These are phyloP conservation scores for Oceanites oceanicus DNA, from an alignment of 2,113 vertebrate genomes.

Conservation along the genomic window DNA sequence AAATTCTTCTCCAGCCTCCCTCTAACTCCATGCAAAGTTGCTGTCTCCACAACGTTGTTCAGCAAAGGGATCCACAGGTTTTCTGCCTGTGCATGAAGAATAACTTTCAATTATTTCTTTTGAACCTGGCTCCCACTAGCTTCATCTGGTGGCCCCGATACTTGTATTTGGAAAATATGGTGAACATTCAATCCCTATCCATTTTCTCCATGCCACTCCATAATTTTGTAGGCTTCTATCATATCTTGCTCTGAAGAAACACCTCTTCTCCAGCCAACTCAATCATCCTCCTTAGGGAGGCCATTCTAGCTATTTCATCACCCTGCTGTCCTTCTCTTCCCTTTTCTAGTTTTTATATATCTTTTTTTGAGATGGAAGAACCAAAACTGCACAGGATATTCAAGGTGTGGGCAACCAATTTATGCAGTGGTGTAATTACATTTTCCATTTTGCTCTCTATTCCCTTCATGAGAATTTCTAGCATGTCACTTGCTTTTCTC, in stretches of 20 bases:
- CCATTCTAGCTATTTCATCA: not conserved
- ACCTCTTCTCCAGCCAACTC: not conserved
- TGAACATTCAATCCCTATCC: not conserved
- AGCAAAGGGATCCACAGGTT: not conserved
- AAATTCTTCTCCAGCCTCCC: not conserved
- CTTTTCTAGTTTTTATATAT: not conserved
- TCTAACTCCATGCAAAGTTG: not conserved
- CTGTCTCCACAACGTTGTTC: not conserved
- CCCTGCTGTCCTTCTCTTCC: not conserved
- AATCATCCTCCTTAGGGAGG: not conserved
- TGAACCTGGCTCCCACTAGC: not conserved
- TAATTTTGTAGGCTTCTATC: not conserved
- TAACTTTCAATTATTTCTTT: not conserved
- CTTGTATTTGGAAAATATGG: not conserved
- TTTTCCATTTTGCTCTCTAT: not conserved
- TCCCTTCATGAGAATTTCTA: not conserved
- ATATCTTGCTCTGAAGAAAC: not conserved
- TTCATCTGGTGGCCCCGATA: not conserved
- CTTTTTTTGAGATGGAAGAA: not conserved
- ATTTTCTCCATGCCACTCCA: not conserved
- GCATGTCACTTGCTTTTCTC: not conserved
- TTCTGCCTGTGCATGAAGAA: not conserved
- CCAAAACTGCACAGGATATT: not conserved
- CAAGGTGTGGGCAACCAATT: not conserved
- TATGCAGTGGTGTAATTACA: not conserved